Conservation (phyloP, 1,140 invertebrate genomes). For the Drosophila grimshawi region DNA sequence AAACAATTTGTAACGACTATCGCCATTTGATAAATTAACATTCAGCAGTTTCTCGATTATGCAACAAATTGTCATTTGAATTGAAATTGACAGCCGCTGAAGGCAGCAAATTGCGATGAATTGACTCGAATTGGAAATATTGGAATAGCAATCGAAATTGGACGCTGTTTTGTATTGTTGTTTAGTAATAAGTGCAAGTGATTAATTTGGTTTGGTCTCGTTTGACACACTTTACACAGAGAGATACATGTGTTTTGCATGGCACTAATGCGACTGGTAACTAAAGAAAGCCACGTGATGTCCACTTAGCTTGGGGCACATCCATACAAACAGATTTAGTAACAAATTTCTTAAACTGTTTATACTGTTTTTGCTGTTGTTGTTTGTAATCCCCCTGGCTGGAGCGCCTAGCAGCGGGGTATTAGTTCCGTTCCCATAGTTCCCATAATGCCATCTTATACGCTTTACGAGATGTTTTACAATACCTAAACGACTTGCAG, state of each 20-base stretch:
- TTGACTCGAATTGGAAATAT: constrained; percentile 21
- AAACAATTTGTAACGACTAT: constrained; percentile 81
- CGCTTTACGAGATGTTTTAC: constrained; percentile 77
- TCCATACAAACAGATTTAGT: constrained; percentile 16
- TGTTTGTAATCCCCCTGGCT: constrained; percentile 52
- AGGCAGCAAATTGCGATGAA: constrained; percentile 46
- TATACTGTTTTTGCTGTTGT: constrained; percentile 9
- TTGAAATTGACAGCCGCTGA: constrained; percentile 72
- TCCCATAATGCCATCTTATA: constrained; percentile 47
- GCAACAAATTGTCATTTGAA: constrained; percentile 81
- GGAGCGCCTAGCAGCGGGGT: constrained; percentile 55
- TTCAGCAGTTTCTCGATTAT: constrained; percentile 77
- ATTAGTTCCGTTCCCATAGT: constrained; percentile 63
- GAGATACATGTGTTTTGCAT: not conserved
- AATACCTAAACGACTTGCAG: constrained; percentile 69
- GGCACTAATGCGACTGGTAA: not conserved
- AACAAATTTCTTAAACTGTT: constrained; percentile 72
- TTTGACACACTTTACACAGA: constrained; percentile 62
- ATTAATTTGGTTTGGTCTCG: constrained; percentile 66
- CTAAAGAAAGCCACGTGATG: constrained; percentile 42
- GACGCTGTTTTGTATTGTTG: not conserved
- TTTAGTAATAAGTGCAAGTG: constrained; percentile 52
- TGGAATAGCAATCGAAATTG: constrained; percentile 13
- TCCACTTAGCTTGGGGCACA: constrained; percentile 26
- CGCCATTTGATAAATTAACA: constrained; percentile 79